Evolutionary conservation across 2,797 vertebrate species (phyloP), one percentile per base, ranked within the genome.

Genomic region (Antennarius maculatus): DNA sequence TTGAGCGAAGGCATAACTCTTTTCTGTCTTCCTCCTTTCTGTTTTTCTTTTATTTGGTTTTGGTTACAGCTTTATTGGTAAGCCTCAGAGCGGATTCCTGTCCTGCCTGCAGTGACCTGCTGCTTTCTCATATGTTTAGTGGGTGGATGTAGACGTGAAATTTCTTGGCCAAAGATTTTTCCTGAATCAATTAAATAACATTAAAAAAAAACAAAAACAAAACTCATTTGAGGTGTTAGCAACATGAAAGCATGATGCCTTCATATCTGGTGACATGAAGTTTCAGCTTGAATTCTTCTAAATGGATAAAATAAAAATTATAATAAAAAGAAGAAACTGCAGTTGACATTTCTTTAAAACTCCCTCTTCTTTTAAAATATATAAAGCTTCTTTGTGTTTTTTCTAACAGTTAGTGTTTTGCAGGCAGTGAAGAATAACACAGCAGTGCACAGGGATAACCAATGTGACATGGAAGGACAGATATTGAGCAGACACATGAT

Each of bases 1-100:
- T 95, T 87, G 92, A 96, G 94, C 91, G 92, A 96, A 97, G 96
- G 95, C 95, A 94, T 71, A 83, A 86, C 79, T 80, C 67, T 80
- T 85, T 84, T 83, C 69, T 85, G 71, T 83, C 60, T 80, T 84
- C 91, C 90, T 94, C 92, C 92, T 93, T 91, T 18, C 52, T 55
- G 42, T 51, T 70, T 29, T 17, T 53, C 14, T 14, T 1, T 54
- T 37, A 41, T 83, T 93, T 93, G 88, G 92, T 97, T 97, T 97
- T 96, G 95, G 96, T 97, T 95, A 94, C 94, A 98, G 96, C 96
- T 96, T 97, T 92, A 93, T 61, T 93, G 91, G 92, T 92, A 91
- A 88, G 91, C 93, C 91, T 95, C 93, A 94, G 81, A 74, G 93
- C 89, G 92, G 95, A 93, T 92, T 89, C 86, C 81, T 49, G 62